phyloP scores from a whole-genome alignment of 2,113 vertebrate species.

The Cnemophilus loriae region DNA sequence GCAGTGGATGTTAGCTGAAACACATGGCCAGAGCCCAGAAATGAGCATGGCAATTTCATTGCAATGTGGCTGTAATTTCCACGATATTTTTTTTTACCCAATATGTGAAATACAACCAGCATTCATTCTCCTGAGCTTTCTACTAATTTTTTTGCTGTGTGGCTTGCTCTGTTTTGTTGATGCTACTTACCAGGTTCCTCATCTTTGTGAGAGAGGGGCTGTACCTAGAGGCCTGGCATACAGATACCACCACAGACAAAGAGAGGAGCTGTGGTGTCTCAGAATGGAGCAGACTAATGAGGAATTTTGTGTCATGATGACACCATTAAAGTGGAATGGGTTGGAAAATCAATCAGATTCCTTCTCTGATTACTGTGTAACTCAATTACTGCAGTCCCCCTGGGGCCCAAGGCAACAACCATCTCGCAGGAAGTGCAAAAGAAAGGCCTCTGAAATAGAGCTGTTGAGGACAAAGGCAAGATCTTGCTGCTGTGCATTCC shows the following conservation, averaged over 20 bases:
- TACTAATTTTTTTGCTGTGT: neutral
- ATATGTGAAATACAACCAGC: neutral
- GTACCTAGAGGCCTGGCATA: neutral
- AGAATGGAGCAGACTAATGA: neutral
- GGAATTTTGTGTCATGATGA: conserved; percentile 20
- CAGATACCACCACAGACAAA: neutral
- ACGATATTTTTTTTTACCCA: neutral
- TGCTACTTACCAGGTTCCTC: neutral
- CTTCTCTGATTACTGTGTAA: conserved; percentile 31
- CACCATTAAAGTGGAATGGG: conserved; percentile 31
- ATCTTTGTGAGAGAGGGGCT: neutral
- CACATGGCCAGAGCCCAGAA: neutral
- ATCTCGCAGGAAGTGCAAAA: neutral
- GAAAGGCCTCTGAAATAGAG: neutral
- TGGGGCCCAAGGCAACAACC: neutral
- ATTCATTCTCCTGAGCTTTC: neutral
- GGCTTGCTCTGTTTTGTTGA: neutral
- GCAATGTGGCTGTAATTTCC: neutral
- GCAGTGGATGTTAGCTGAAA: neutral
- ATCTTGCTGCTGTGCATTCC: neutral
- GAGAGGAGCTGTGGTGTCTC: neutral
- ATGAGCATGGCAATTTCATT: neutral
- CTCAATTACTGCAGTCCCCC: conserved; percentile 16
- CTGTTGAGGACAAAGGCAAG: neutral
- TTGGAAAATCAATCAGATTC: conserved; percentile 47